phyloP scores from a whole-genome alignment of 2,797 vertebrate genomes.

The Sebastes taczanowskii region DNA sequence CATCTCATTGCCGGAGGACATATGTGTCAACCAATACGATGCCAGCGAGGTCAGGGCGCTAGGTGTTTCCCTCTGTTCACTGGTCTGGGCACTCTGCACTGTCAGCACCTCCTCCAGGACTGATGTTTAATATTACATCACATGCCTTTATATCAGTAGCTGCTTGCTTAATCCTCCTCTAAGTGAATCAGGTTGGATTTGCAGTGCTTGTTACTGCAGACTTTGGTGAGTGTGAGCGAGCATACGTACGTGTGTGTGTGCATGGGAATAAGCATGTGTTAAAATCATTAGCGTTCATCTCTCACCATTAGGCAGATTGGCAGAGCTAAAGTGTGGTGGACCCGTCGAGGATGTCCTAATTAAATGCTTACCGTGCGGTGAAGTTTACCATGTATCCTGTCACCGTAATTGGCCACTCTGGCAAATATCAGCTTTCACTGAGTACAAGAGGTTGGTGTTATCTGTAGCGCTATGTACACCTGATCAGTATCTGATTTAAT shows the following conservation, averaged over 20 bases:
- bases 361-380: constrained; percentile 54
- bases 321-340: constrained; percentile 50
- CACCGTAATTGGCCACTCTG: constrained; percentile 46
- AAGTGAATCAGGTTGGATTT: constrained; percentile 60
- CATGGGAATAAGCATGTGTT: constrained; percentile 36
- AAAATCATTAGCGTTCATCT: constrained; percentile 58
- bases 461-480: not conserved
- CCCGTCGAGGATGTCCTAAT: constrained; percentile 48
- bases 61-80: constrained; percentile 17
- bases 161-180: constrained; percentile 40
- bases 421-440: constrained; percentile 34
- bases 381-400: constrained; percentile 51
- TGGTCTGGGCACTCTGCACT: constrained; percentile 5
- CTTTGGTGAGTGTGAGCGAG: constrained; percentile 31
- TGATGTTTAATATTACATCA: constrained; percentile 34
- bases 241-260: not conserved
- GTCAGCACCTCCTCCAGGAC: constrained; percentile 48
- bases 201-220: constrained; percentile 36
- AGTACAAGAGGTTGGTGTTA: constrained; percentile 17
- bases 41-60: constrained; percentile 33
- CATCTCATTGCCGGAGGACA: constrained; percentile 61
- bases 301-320: constrained; percentile 62
- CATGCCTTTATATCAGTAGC: constrained; percentile 27
- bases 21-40: constrained; percentile 49
- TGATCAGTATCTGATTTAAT: constrained; percentile 2